Percentiles rank a stretch among this genome's conserved stretches.
Conservation (phyloP, 2,797 vertebrate species). For the Phyllotis vaccarum region DNA sequence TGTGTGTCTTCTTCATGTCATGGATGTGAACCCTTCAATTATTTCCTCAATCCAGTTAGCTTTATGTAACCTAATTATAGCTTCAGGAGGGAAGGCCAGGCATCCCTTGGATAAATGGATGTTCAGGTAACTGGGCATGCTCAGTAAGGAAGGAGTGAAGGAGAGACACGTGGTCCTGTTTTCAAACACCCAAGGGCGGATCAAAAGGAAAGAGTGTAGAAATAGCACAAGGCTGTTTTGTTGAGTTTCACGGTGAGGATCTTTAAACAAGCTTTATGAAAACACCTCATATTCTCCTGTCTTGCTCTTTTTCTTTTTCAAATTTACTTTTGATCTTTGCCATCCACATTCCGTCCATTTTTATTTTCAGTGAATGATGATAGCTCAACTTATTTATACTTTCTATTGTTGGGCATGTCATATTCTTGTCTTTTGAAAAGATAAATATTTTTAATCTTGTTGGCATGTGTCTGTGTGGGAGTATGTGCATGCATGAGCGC, state of each 20-base stretch:
- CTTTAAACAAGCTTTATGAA: slow-evolving; percentile 16
- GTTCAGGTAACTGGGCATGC: background rate
- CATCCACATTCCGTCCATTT: background rate
- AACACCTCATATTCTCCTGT: background rate
- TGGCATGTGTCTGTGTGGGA: background rate
- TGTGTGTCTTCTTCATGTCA: background rate
- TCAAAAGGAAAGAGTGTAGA: background rate
- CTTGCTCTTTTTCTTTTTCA: slow-evolving; percentile 5
- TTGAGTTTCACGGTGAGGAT: background rate
- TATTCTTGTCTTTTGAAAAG: background rate
- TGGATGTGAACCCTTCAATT: background rate
- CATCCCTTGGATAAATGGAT: background rate
- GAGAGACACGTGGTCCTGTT: background rate
- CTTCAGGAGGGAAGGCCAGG: background rate
- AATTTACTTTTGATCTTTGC: background rate
- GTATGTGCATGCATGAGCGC: background rate
- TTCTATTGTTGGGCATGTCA: background rate
- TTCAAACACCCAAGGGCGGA: background rate
- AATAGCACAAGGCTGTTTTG: background rate
- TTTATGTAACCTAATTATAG: background rate
- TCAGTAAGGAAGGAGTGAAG: background rate
- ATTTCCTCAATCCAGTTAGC: background rate
- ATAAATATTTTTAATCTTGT: background rate
- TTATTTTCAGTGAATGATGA: background rate
- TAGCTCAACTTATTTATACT: background rate